Evolutionary conservation across 2,797 vertebrate genomes (phyloP).

Genomic region (Acanthis flammea): DNA sequence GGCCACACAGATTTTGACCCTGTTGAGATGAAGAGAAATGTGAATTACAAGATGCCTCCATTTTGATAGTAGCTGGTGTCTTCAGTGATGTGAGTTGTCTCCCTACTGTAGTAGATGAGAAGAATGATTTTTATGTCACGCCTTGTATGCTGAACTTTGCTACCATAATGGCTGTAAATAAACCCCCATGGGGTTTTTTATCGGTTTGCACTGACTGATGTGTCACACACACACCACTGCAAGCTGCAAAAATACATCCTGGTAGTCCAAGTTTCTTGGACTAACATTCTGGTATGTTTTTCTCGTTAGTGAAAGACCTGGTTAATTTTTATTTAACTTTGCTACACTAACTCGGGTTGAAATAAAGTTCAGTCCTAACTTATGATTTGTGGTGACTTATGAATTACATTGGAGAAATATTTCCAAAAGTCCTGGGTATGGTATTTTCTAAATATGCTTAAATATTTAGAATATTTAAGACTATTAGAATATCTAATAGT

Average conservation of each 20-base stretch:
- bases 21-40: not conserved
- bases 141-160: slow-evolving; percentile 35
- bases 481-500: too few relatives aligned
- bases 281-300: not conserved
- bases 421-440: not conserved
- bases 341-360: not conserved
- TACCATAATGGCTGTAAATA: slow-evolving; percentile 37
- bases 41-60: not conserved
- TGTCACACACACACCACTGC: not conserved
- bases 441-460: not conserved
- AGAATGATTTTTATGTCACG: not conserved
- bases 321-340: slow-evolving; percentile 52
- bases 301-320: not conserved
- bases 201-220: slow-evolving; percentile 3
- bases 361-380: slow-evolving; percentile 22
- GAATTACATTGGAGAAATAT: not conserved
- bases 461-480: too few relatives aligned
- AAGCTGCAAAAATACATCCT: not conserved
- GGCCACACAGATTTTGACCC: not conserved
- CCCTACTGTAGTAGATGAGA: not conserved
- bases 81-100: not conserved
- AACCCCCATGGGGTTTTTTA: not conserved
- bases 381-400: not conserved
- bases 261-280: not conserved
- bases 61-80: not conserved